These are phyloP conservation scores for Netelia melanura DNA, from an alignment of 2,888 invertebrate genomes.

Conservation along the genomic window DNA sequence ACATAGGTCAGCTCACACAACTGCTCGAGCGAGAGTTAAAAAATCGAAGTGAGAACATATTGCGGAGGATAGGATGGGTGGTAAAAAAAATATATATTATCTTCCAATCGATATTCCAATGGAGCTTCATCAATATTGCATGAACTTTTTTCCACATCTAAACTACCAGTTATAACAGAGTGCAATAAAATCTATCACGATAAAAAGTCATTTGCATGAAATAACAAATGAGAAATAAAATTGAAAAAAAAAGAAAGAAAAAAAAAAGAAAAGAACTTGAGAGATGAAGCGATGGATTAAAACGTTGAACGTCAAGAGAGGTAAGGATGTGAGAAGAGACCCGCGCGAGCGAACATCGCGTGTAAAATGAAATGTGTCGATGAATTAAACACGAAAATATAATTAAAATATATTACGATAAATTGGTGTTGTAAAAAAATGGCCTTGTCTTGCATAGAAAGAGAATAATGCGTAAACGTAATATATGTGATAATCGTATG, in stretches of 20 bases:
- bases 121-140: slow-evolving; percentile 44
- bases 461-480: slow-evolving; percentile 10
- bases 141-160: slow-evolving; percentile 25
- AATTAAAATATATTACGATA: background rate
- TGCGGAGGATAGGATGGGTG: background rate
- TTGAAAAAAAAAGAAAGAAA: slow-evolving; percentile 4
- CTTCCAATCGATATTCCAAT: slow-evolving; percentile 9
- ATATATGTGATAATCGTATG: slow-evolving; percentile 26
- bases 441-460: slow-evolving; percentile 24
- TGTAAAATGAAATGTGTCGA: slow-evolving; percentile 3
- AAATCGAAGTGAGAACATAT: slow-evolving; percentile 19
- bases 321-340: slow-evolving; percentile 48
- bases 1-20: slow-evolving; percentile 36
- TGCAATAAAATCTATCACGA: slow-evolving; percentile 26
- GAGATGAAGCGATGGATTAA: slow-evolving; percentile 71
- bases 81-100: background rate
- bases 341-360: slow-evolving; percentile 7
- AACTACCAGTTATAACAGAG: slow-evolving; percentile 9
- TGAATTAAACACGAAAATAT: slow-evolving; percentile 5
- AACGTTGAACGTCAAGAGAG: slow-evolving; percentile 67
- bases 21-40: slow-evolving; percentile 9
- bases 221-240: slow-evolving; percentile 38
- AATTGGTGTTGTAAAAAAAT: slow-evolving; percentile 50
- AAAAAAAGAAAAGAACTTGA: slow-evolving; percentile 37
- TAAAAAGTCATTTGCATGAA: slow-evolving; percentile 42